A percentile compares a stretch with the other conserved stretches of the same genome.
These are phyloP conservation scores for Patiria miniata DNA, from an alignment of 35 echinoderm and acorn worm species.

Conservation along the genomic window DNA sequence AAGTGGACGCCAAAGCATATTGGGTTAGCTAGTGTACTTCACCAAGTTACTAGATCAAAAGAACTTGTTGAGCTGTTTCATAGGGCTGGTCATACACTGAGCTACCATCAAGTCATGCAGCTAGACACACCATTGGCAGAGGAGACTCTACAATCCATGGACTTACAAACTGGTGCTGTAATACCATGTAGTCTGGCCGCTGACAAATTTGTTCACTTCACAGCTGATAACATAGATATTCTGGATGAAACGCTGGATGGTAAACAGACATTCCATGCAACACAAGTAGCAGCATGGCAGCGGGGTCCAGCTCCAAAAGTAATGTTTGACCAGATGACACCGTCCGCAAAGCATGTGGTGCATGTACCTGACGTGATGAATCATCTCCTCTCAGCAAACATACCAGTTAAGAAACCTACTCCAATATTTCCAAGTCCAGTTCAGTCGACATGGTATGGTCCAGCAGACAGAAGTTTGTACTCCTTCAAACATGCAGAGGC, in stretches of 20 bases:
- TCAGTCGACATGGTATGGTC: too few species aligned
- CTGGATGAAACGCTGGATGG: conserved; percentile 53
- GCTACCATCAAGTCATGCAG: conserved; percentile 28
- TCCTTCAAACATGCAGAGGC: too few species aligned
- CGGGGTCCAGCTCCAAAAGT: too few species aligned
- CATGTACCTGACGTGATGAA: conserved; percentile 20
- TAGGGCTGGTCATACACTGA: conserved; percentile 48
- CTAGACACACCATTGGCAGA: conserved; percentile 40
- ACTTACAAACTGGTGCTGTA: conserved; percentile 14
- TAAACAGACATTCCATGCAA: conserved; percentile 60
- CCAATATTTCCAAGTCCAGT: background rate
- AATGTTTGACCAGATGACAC: too few species aligned
- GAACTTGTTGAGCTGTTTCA: conserved; percentile 45
- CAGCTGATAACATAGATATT: conserved; percentile 63
- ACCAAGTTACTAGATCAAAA: conserved; percentile 63
- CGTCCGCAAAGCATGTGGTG: too few species aligned
- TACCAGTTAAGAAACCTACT: background rate
- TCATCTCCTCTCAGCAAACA: background rate
- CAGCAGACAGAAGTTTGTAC: too few species aligned
- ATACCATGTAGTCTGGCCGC: conserved; percentile 30
- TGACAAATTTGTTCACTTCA: conserved; percentile 31
- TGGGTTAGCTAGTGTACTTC: conserved; percentile 39
- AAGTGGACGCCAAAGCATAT: conserved; percentile 60
- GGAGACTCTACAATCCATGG: conserved; percentile 30
- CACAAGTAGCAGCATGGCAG: conserved; percentile 46